phyloP scores from a whole-genome alignment of 2,113 vertebrate genomes.

The Turdus rufiventris region DNA sequence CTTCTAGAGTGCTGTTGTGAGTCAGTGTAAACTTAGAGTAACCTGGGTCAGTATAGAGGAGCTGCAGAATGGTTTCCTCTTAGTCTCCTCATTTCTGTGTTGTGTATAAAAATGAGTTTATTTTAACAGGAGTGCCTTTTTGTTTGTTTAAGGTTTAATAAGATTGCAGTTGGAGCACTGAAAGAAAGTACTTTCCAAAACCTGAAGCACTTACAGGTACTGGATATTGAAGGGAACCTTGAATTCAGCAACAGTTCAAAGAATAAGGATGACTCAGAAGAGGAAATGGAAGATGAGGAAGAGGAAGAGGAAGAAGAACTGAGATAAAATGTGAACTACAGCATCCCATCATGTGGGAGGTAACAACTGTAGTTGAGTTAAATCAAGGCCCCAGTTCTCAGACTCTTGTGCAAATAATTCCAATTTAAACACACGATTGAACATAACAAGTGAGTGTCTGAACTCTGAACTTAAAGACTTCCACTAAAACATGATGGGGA shows the following conservation, averaged over 20 bases:
- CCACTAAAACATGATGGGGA: background rate
- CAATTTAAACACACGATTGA: background rate
- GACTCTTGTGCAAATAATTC: background rate
- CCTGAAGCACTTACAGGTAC: constrained; percentile 85
- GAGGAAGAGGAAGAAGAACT: constrained; percentile 43
- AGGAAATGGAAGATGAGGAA: constrained; percentile 71
- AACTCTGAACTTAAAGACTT: background rate
- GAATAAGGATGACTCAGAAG: constrained; percentile 58
- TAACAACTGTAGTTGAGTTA: background rate
- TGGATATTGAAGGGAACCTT: constrained; percentile 86
- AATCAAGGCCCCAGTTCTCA: background rate
- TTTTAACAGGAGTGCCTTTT: background rate
- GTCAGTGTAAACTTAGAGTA: background rate
- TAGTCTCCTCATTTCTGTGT: background rate
- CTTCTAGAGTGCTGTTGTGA: background rate
- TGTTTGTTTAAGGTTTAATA: constrained; percentile 82
- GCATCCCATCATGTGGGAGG: background rate
- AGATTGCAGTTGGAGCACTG: constrained; percentile 81
- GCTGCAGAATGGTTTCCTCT: background rate
- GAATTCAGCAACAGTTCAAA: constrained; percentile 72
- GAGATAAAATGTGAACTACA: constrained; percentile 54
- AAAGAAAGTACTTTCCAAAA: constrained; percentile 85
- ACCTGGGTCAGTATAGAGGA: background rate
- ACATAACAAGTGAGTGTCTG: background rate
- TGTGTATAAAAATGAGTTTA: background rate